Conservation (phyloP, 2,888 invertebrate species). For the Eupithecia subfuscata region DNA sequence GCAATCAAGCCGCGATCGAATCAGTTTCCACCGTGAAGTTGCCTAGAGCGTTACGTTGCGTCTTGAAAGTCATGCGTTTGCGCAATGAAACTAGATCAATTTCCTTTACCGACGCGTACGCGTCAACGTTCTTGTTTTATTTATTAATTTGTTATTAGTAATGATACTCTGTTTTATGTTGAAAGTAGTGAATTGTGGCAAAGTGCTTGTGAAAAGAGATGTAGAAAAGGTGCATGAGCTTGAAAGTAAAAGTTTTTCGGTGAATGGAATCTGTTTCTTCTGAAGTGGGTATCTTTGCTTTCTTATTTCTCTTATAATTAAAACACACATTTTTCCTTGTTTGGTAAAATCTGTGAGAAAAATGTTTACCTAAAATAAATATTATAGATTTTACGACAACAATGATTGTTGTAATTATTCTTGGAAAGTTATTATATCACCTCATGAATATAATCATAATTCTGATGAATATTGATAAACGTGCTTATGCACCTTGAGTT, state of each 20-base stretch:
- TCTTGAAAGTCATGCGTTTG: constrained; percentile 12
- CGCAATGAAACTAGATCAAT: constrained; percentile 29
- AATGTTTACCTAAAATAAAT: background rate
- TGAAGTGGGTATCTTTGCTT: constrained; percentile 22
- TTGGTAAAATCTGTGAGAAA: background rate
- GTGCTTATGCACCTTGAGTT: background rate
- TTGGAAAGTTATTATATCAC: constrained; percentile 5
- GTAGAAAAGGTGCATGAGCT: constrained; percentile 20
- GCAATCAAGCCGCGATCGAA: constrained; percentile 12
- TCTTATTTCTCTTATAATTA: background rate
- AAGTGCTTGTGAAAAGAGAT: constrained; percentile 18
- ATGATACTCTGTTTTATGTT: constrained; percentile 14
- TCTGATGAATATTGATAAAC: background rate
- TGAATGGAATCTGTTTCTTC: constrained; percentile 26
- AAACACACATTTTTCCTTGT: background rate
- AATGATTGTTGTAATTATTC: background rate
- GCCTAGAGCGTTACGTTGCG: constrained; percentile 2
- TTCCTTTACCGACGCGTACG: constrained; percentile 11
- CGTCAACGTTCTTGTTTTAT: background rate
- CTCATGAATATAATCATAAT: background rate
- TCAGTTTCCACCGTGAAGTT: constrained; percentile 14
- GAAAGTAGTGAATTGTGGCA: constrained; percentile 26
- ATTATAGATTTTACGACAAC: background rate
- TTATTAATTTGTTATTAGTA: background rate
- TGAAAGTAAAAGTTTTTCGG: constrained; percentile 29